phyloP scores from a whole-genome alignment of 2,797 vertebrate genomes.

The Ataeniobius toweri region DNA sequence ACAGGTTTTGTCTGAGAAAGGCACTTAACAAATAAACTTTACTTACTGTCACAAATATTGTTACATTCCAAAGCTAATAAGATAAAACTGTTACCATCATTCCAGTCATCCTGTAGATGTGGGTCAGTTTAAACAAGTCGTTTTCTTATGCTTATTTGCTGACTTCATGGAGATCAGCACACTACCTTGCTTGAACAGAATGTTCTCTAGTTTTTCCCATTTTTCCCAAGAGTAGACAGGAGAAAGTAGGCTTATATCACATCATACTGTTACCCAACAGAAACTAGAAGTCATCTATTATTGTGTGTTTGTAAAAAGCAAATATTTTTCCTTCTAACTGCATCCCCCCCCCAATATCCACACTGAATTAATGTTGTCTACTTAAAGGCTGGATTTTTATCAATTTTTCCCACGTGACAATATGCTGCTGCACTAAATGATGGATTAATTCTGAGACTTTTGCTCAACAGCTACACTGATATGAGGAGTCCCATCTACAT shows the following conservation, averaged over 20 bases:
- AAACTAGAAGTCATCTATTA: neutral
- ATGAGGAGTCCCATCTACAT: conserved; percentile 9
- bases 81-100: too few species aligned
- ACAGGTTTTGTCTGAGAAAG: too few species aligned
- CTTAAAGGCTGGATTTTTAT: neutral
- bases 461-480: neutral
- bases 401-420: neutral
- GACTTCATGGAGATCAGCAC: neutral
- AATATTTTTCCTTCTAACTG: neutral
- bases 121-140: too few species aligned
- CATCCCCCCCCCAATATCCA: neutral
- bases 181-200: neutral
- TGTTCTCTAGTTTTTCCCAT: neutral
- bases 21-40: too few species aligned
- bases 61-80: too few species aligned
- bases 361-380: neutral
- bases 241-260: neutral
- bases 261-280: neutral
- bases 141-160: too few species aligned
- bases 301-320: neutral
- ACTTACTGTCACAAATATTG: neutral
- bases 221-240: neutral
- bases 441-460: neutral
- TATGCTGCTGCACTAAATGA: neutral
- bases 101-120: too few species aligned